Evolutionary conservation across 2,888 invertebrate genomes (phyloP), one percentile per base, ranked within the genome.

Genomic region (Nomada fucata): DNA sequence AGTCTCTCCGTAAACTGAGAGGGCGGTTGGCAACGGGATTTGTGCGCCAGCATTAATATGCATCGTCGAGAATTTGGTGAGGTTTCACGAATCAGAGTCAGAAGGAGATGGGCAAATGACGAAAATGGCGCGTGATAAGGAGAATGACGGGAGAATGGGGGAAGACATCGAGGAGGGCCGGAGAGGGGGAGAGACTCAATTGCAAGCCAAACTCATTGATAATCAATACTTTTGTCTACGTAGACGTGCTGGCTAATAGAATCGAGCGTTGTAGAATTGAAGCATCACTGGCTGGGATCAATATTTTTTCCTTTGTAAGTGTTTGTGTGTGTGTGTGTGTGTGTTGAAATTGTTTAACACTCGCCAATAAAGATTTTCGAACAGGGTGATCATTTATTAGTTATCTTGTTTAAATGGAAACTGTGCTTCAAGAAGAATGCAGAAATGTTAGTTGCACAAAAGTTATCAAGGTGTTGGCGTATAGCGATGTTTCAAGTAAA

Each of bases 191-290:
- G 57, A 63, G 26, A 44, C 18, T n/a, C 57, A 29, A 67, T 67
- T 18, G 70, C 76, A 65, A 78, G 59, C 70, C 53, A 68, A 88
- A 88, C 86, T 79, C 70, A 77, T 86, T 82, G 82, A 84, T 85
- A 86, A 88, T 88, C 88, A 80, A 88, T 88, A 88, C 84, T 78
- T 85, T 83, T 82, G 83, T 79, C 79, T 84, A 79, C 82, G 42
- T 53, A 60, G 72, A 68, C 76, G 67, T 61, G 59, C 65, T 18
- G 60, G 77, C 71, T 84, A 88, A 87, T 84, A 73, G 78, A 78
- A 79, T 77, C 65, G 76, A 64, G 69, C 4, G 13, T n/a, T 50
- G 13, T 23, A 5, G n/a, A 20, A 26, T 57, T 9, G 29, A 52
- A 7, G 23, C 36, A 23, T 29, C 36, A 36, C 36, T 36, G 36